phyloP scores from a whole-genome alignment of 2,797 vertebrate species.

The Alca torda region DNA sequence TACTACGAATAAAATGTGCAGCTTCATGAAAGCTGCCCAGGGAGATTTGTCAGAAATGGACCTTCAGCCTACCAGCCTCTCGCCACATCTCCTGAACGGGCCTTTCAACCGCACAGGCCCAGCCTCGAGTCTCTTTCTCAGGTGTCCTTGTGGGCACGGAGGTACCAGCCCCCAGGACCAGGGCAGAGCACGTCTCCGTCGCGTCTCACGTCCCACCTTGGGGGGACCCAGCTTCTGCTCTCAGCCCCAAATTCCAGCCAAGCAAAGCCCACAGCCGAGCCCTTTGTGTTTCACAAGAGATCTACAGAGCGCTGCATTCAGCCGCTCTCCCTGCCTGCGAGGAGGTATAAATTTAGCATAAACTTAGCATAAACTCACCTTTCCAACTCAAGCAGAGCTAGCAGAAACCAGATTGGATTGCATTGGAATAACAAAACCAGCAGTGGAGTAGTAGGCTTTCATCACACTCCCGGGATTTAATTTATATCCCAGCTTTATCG shows the following conservation, averaged over 20 bases:
- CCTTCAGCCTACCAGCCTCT: not conserved
- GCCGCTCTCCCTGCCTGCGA: not conserved
- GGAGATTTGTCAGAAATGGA: not conserved
- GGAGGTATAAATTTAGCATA: too few species aligned
- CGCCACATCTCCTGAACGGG: not conserved
- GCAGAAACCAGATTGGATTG: not conserved
- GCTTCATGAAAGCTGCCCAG: not conserved
- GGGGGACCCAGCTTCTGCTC: not conserved
- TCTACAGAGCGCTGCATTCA: not conserved
- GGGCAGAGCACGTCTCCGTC: not conserved
- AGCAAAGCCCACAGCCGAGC: rapidly evolving
- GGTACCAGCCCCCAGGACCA: rapidly evolving
- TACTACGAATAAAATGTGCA: not conserved
- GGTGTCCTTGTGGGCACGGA: rapidly evolving
- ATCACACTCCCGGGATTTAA: not conserved
- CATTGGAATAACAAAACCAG: not conserved
- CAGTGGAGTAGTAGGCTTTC: not conserved
- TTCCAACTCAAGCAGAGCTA: not conserved
- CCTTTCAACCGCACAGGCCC: not conserved
- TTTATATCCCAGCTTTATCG: not conserved
- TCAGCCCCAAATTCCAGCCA: not conserved
- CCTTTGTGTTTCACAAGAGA: rapidly evolving
- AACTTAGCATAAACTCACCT: not conserved
- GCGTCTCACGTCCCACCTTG: not conserved
- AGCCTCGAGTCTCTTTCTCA: not conserved